phyloP scores from a whole-genome alignment of 1,140 invertebrate species.

The Drosophila tropicalis region DNA sequence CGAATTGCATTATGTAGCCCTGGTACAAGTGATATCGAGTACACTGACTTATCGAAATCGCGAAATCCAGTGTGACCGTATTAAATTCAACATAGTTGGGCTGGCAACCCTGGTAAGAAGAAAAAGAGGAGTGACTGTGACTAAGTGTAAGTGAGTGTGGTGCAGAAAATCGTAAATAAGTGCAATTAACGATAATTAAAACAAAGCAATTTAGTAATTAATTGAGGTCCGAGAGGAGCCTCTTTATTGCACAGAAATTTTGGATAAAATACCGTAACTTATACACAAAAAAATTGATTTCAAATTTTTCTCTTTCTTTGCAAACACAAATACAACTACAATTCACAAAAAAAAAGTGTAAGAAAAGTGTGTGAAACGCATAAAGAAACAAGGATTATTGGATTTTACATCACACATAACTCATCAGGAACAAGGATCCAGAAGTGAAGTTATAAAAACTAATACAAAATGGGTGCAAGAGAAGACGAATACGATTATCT shows the following conservation, averaged over 20 bases:
- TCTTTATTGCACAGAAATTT: conserved; percentile 15
- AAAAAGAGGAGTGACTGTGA: conserved; percentile 68
- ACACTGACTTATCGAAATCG: not conserved
- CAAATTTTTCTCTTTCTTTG: conserved; percentile 74
- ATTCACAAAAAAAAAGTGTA: conserved; percentile 63
- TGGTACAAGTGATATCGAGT: not conserved
- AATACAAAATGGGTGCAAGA: conserved; percentile 93
- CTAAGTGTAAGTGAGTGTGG: conserved; percentile 71
- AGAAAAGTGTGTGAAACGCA: conserved; percentile 76
- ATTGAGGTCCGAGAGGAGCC: conserved; percentile 26
- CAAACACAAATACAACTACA: conserved; percentile 69
- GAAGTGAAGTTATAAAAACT: conserved; percentile 44
- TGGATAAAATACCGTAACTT: conserved; percentile 16
- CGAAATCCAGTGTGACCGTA: not conserved
- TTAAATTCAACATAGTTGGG: not conserved
- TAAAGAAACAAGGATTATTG: conserved; percentile 77
- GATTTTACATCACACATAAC: conserved; percentile 64
- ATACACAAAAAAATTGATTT: conserved; percentile 54
- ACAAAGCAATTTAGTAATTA: conserved; percentile 35
- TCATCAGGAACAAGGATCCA: conserved; percentile 40
- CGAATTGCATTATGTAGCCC: too few species aligned
- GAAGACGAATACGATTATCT: conserved; percentile 99
- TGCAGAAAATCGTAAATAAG: conserved; percentile 77
- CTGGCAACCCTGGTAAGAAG: conserved; percentile 4
- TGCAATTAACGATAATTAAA: conserved; percentile 44